Base-by-base conservation (phyloP, 1,140 invertebrate genomes). In the Drosophila lini region DNA sequence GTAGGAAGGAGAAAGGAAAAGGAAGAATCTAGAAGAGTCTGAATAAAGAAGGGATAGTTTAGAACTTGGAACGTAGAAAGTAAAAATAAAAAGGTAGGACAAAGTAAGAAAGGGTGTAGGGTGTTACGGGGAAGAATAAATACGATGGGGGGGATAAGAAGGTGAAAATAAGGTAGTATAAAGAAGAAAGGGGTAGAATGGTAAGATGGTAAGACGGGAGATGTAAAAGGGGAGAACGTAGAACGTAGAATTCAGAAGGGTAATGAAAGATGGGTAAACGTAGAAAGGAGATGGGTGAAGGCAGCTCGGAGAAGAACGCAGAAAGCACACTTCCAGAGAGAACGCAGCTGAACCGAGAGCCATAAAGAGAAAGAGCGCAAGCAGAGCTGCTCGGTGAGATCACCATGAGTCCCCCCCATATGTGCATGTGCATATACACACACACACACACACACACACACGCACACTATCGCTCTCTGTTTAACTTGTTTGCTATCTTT, bases 401-500 rank as follows among this genome's bases (percentile, higher is more conserved):
- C 61, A 64, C 61, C 61, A 63, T 13, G 45, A 67, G 32, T 41
- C 22, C 16, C 31, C n/a, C 15, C 16, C 50, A 36, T 67, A 68
- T 48, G 53, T 71, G 55, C 52, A 50, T 61, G 48, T 63, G 48
- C 47, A 56, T 70, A 22, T 1, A 41, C 44, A 38, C 59, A 31
- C 36, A 34, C 64, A 38, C 52, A 22, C 22, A 41, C 44, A 38
- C 59, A 31, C 36, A 34, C 64, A 38, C 52, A 41, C 60, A 38
- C 32, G 4, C 34, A 40, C 64, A 78, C 80, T 86, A 82, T 88
- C 71, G 76, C 64, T 83, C 76, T 88, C 73, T 89, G 84, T 80
- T 83, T 80, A 88, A 89, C 80, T 88, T 88, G 74, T 83, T 89
- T 88, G 83, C 84, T 88, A 88, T 89, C 84, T 89, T 88, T 89